Evolutionary conservation across 1,140 invertebrate genomes (phyloP).

Genomic region (Solenopsis invicta): DNA sequence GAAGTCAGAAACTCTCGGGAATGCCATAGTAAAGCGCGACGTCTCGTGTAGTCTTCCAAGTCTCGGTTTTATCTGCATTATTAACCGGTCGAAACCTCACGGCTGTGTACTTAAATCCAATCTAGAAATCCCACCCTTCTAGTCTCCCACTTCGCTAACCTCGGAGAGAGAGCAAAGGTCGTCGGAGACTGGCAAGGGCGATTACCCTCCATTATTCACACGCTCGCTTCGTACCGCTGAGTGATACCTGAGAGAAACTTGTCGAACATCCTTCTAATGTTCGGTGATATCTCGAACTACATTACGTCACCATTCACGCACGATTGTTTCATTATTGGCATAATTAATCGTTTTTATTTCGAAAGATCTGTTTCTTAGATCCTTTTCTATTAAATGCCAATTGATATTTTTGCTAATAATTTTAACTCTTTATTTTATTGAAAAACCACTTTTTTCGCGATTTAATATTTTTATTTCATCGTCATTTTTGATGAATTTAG

Average conservation of each 20-base stretch:
- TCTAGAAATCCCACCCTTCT: constrained; percentile 80
- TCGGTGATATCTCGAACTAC: constrained; percentile 27
- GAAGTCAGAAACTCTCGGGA: constrained; percentile 65
- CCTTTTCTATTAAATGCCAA: neutral
- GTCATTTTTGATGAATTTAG: neutral
- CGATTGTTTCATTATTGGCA: constrained; percentile 5
- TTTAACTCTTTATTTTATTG: neutral
- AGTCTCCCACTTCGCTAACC: constrained; percentile 73
- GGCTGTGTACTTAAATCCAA: constrained; percentile 84
- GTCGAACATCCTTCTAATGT: constrained; percentile 67
- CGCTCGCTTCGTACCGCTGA: constrained; percentile 80
- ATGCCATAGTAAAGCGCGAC: constrained; percentile 65
- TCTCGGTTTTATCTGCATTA: constrained; percentile 83
- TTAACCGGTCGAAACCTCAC: constrained; percentile 83
- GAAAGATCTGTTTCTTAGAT: neutral
- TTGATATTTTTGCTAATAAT: neutral
- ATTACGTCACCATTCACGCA: neutral
- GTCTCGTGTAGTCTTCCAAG: constrained; percentile 72
- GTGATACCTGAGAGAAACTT: constrained; percentile 80
- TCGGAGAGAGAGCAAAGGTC: constrained; percentile 69
- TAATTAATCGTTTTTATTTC: neutral
- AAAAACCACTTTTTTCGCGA: neutral
- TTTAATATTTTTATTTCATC: neutral
- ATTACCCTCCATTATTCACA: constrained; percentile 85
- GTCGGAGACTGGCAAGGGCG: constrained; percentile 81